Evolutionary conservation across 2,888 invertebrate species (phyloP).

Genomic region (Nyleta sp.): DNA sequence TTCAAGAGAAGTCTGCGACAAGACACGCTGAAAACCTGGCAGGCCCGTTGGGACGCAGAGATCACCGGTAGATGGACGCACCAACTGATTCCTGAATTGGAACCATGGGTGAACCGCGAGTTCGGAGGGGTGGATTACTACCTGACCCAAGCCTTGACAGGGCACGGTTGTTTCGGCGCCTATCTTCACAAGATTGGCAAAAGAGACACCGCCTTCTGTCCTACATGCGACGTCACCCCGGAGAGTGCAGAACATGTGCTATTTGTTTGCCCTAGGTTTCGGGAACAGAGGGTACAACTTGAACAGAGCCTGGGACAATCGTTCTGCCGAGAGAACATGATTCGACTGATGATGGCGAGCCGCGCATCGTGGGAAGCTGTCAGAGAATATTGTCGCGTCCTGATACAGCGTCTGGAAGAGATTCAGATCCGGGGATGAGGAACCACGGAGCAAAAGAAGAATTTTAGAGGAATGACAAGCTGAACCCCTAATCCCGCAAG

Average conservation of each 20-base stretch:
- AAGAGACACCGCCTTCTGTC: neutral
- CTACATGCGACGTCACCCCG: neutral
- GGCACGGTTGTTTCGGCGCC: constrained; percentile 45
- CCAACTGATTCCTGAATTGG: constrained; percentile 23
- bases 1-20: neutral
- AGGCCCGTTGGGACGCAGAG: neutral
- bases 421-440: neutral
- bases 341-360: neutral
- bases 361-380: neutral
- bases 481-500: constrained; percentile 1
- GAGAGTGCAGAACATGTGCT: constrained; percentile 56
- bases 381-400: neutral
- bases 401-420: neutral
- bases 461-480: neutral
- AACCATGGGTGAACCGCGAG: neutral
- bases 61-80: constrained; percentile 55
- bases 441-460: neutral
- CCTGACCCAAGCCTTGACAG: constrained; percentile 5
- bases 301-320: neutral
- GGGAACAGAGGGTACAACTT: neutral
- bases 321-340: neutral
- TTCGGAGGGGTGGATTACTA: neutral
- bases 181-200: constrained; percentile 18
- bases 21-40: neutral
- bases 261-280: constrained; percentile 48